These are phyloP conservation scores for Neodiprion fabricii DNA, from an alignment of 1,140 invertebrate genomes.

Conservation along the genomic window DNA sequence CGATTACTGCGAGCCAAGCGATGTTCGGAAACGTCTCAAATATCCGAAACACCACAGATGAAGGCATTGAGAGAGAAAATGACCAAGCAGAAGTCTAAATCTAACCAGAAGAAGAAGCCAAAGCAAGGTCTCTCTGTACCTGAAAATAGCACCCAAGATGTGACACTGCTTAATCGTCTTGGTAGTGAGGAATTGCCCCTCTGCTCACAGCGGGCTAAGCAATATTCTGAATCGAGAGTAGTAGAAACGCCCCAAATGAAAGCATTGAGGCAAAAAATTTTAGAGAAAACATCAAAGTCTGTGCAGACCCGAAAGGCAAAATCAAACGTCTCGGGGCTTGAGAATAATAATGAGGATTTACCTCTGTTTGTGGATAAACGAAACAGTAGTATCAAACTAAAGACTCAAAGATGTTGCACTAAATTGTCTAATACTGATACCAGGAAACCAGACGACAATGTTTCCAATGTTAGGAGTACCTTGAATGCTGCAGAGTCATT, in stretches of 20 bases:
- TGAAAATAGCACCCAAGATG: too few species aligned
- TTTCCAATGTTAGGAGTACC: too few species aligned
- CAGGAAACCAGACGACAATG: too few species aligned
- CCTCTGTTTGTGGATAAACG: too few species aligned
- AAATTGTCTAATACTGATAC: too few species aligned
- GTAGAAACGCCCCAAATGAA: conserved; percentile 41
- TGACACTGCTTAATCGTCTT: too few species aligned
- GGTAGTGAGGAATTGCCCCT: neutral
- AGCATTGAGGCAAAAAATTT: neutral
- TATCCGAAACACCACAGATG: conserved; percentile 41
- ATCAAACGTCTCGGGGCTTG: neutral
- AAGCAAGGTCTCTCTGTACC: neutral
- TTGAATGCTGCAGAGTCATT: too few species aligned
- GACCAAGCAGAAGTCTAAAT: neutral
- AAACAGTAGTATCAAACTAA: too few species aligned
- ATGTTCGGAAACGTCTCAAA: neutral
- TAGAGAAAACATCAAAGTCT: neutral
- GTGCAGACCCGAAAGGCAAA: neutral
- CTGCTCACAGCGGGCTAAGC: conserved; percentile 8
- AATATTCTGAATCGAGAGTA: neutral
- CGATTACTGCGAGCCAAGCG: conserved; percentile 12
- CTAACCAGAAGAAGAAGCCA: conserved; percentile 27
- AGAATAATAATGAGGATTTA: too few species aligned
- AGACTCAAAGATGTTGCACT: too few species aligned
- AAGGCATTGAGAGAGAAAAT: conserved; percentile 33